These are phyloP conservation scores for Tetrao urogallus DNA, from an alignment of 2,113 vertebrate species.

Conservation along the genomic window DNA sequence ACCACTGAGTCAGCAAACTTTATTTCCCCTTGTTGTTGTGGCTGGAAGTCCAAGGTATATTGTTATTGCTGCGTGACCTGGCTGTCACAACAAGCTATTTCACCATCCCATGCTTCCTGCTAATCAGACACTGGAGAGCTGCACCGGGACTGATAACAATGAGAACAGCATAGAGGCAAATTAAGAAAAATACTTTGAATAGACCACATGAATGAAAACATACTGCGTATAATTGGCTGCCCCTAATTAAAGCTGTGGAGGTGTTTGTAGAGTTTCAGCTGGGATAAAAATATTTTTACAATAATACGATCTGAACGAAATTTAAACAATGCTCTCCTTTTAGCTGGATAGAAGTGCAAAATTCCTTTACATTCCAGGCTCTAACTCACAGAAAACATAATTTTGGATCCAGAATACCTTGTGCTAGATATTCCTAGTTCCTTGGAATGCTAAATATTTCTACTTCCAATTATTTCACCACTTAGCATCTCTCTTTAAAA, in stretches of 20 bases:
- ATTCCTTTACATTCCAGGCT: background rate
- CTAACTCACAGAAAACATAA: background rate
- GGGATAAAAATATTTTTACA: background rate
- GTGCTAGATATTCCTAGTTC: background rate
- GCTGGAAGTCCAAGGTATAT: too few relatives aligned
- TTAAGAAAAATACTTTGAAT: background rate
- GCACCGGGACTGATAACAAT: background rate
- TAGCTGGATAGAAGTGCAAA: background rate
- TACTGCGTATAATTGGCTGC: accelerated
- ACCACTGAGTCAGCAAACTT: background rate
- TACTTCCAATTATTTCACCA: background rate
- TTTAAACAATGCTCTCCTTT: background rate
- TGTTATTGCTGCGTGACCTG: accelerated
- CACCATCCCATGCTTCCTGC: background rate
- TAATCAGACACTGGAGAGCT: background rate
- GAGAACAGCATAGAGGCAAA: background rate
- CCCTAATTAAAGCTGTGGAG: accelerated
- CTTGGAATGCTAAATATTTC: background rate
- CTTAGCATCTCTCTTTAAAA: background rate
- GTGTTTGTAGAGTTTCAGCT: background rate
- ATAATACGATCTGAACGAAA: background rate
- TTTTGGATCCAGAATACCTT: background rate
- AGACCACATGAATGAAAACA: background rate
- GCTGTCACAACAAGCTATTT: background rate
- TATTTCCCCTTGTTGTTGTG: background rate